Evolutionary conservation across 2,888 invertebrate species (phyloP).

Genomic region (Shargacucullia verbasci): DNA sequence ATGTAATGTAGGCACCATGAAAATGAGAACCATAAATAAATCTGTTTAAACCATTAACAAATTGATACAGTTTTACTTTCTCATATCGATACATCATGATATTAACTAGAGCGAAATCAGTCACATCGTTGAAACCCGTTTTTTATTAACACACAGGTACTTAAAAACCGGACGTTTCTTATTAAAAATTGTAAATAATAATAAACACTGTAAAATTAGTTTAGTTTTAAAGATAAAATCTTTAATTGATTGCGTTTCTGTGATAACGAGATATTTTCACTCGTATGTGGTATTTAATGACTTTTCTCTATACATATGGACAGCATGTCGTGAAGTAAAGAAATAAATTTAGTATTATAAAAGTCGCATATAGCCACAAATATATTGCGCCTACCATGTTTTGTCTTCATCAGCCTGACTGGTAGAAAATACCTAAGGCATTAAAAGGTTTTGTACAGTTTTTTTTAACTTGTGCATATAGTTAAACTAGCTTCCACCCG

Average conservation of each 20-base stretch:
- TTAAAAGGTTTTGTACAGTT: too few relatives aligned
- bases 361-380: too few relatives aligned
- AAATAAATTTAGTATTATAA: too few relatives aligned
- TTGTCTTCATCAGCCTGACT: too few relatives aligned
- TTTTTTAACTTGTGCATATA: too few relatives aligned
- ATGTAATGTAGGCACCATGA: too few relatives aligned
- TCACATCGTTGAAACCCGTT: slow-evolving; percentile 28
- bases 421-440: too few relatives aligned
- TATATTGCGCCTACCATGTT: too few relatives aligned
- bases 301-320: too few relatives aligned
- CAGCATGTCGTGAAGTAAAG: too few relatives aligned
- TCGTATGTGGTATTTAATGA: too few relatives aligned
- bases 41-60: slow-evolving; percentile 22
- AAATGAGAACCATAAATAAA: slow-evolving; percentile 23
- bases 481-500: too few relatives aligned
- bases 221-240: slow-evolving; percentile 10
- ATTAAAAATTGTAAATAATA: slow-evolving; percentile 28
- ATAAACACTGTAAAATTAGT: slow-evolving; percentile 20
- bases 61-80: slow-evolving; percentile 39
- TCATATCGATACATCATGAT: slow-evolving; percentile 13
- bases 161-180: slow-evolving; percentile 33
- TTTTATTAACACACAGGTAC: slow-evolving; percentile 26
- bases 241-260: slow-evolving; percentile 2
- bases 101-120: slow-evolving; percentile 30
- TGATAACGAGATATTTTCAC: slow-evolving; percentile 19